A percentile compares a stretch with the other conserved stretches of the same genome.
Evolutionary conservation across 2,113 vertebrate genomes (phyloP).

Genomic region (Azemiops feae): DNA sequence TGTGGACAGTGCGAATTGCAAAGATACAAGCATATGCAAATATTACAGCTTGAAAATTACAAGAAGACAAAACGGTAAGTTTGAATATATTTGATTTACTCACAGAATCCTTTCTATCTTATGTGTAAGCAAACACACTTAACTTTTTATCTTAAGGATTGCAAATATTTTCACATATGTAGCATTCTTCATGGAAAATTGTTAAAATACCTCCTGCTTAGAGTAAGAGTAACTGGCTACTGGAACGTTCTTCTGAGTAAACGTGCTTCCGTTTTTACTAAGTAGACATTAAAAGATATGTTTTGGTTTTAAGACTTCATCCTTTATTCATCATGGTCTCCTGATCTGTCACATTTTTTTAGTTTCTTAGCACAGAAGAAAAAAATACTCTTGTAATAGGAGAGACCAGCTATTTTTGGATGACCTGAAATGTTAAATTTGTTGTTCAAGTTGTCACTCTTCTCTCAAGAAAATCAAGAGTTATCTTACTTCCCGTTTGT

Average conservation of each 20-base stretch:
- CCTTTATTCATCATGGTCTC: not conserved
- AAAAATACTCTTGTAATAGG: not conserved
- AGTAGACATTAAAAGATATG: not conserved
- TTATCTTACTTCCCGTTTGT: not conserved
- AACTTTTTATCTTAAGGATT: not conserved
- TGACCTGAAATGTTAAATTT: conserved; percentile 12
- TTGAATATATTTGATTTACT: not conserved
- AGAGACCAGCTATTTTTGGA: not conserved
- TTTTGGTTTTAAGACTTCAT: not conserved
- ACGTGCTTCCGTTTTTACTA: not conserved
- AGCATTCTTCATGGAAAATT: not conserved
- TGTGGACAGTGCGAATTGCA: conserved; percentile 89
- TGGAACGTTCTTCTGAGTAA: not conserved
- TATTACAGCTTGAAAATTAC: conserved; percentile 82
- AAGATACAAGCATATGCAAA: conserved; percentile 77
- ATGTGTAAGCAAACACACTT: not conserved
- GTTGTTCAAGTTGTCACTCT: not conserved
- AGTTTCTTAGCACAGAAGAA: not conserved
- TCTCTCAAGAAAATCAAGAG: not conserved
- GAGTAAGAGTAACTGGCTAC: not conserved
- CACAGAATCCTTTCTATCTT: not conserved
- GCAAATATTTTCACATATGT: not conserved
- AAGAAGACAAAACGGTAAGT: conserved; percentile 90
- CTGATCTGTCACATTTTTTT: not conserved
- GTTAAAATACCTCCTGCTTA: not conserved